Evolutionary conservation across 1,140 invertebrate species (phyloP).

Genomic region (Neodiprion fabricii): DNA sequence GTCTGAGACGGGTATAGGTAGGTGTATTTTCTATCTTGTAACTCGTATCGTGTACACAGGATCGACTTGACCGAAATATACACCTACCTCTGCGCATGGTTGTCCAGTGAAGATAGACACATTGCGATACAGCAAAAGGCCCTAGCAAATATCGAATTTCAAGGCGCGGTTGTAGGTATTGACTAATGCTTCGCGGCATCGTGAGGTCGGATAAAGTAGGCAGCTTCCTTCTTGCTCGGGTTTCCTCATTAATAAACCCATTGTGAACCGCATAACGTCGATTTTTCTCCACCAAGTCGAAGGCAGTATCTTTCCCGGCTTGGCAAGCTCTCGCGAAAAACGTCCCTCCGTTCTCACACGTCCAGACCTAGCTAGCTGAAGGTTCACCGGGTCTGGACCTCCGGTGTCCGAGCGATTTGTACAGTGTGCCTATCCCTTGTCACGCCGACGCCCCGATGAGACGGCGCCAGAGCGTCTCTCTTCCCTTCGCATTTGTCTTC

Average conservation of each 20-base stretch:
- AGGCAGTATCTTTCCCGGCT: no score
- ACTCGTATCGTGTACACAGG: no score
- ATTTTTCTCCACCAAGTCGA: no score
- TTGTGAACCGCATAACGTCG: neutral
- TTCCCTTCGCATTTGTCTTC: neutral
- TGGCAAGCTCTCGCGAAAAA: no score
- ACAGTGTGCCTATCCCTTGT: neutral
- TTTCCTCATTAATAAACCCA: neutral
- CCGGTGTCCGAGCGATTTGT: neutral
- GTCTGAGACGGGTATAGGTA: neutral
- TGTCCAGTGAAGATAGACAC: neutral
- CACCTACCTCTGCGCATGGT: neutral
- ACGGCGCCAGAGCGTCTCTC: slow-evolving; percentile 1
- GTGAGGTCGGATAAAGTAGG: neutral
- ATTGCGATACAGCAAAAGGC: neutral
- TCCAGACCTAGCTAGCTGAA: no score
- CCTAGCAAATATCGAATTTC: neutral
- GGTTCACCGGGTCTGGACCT: no score
- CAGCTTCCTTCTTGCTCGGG: neutral
- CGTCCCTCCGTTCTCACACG: no score
- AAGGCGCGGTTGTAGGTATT: neutral
- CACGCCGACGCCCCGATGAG: neutral
- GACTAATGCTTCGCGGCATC: neutral
- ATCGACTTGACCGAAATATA: neutral
- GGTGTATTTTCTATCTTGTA: no score